Evolutionary conservation across 2,797 vertebrate genomes (phyloP), one percentile per base, ranked within the genome.

Genomic region (Bradypus variegatus): DNA sequence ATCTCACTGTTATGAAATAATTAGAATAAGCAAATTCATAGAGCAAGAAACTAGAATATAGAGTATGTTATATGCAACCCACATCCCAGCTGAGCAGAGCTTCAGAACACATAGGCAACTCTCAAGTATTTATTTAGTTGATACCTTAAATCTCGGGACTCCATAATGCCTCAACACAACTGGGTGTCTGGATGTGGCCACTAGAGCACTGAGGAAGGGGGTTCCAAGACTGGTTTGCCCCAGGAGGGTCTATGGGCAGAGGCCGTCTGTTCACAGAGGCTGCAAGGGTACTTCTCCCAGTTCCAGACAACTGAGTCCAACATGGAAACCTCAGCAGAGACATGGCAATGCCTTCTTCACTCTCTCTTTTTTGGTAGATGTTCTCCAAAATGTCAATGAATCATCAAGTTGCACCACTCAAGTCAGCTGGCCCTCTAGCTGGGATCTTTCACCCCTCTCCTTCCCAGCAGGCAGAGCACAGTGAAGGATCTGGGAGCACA

Each of bases 121-220:
- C 18, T 80, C 50, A 60, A 86, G 87, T 64, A 41, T 95, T 94
- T 94, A 94, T 91, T 95, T 70, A 64, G 58, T 45, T 77, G 60
- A 50, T 3, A 13, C 80, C 29, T 38, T 29, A 80, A 87, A 87
- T 79, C 48, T 85, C 53, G 7, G 12, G 4, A 53, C 27, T 70
- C 64, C 25, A 7, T 79, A 75, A 81, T 21, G 31, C 45, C 69
- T 81, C 69, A 18, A 8, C 19, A 86, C 36, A 90, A 86, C 27
- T 36, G n/a, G 41, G 31, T 91, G 62, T n/a, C 31, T 60, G 58
- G 31, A 50, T 82, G n/a, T 69, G 65, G 29, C 29, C 36, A 0
- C 13, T 15, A 64, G 36, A 36, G 8, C 25, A 19, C 16, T 27
- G 36, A 73, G 18, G 27, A 85, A 88, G 23, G 67, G 21, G 25